Evolutionary conservation across 2,113 vertebrate species (phyloP).

Genomic region (Oryzias melastigma): DNA sequence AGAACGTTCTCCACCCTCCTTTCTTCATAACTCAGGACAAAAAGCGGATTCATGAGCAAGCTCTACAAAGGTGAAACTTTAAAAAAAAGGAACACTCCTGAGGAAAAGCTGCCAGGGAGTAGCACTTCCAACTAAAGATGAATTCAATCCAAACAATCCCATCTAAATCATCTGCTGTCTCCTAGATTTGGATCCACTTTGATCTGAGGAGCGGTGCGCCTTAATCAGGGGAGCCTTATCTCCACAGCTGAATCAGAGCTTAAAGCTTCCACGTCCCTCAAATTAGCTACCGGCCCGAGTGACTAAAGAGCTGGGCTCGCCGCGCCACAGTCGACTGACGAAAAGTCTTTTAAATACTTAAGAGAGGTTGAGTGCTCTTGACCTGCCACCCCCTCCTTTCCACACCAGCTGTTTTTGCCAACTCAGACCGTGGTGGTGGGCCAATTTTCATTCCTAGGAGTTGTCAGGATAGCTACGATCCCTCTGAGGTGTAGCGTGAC

Average conservation of each 20-base stretch:
- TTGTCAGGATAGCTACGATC: not conserved
- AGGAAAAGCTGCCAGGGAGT: conserved; percentile 32
- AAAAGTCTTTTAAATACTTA: conserved; percentile 53
- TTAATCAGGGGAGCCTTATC: conserved; percentile 15
- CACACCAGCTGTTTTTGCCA: conserved; percentile 39
- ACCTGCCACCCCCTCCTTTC: conserved; percentile 4
- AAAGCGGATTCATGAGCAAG: conserved; percentile 21
- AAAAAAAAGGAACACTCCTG: conserved; percentile 1
- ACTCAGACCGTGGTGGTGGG: conserved; percentile 15
- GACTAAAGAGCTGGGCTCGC: conserved; percentile 30
- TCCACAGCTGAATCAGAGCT: conserved; percentile 30
- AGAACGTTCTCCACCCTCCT: not conserved
- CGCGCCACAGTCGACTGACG: conserved; percentile 15
- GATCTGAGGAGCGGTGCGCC: conserved; percentile 17
- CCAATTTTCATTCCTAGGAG: conserved; percentile 46
- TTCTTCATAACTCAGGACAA: conserved; percentile 15
- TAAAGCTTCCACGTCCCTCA: conserved; percentile 17
- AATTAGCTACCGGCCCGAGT: conserved; percentile 30
- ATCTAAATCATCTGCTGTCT: conserved; percentile 29
- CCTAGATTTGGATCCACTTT: conserved; percentile 8
- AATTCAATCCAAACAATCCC: conserved; percentile 36
- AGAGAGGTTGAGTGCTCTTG: conserved; percentile 52
- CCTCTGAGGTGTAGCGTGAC: conserved; percentile 23
- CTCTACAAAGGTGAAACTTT: conserved; percentile 10
- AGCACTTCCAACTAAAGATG: conserved; percentile 8